phyloP scores from a whole-genome alignment of 2,113 vertebrate species.

The Miniopterus natalensis region DNA sequence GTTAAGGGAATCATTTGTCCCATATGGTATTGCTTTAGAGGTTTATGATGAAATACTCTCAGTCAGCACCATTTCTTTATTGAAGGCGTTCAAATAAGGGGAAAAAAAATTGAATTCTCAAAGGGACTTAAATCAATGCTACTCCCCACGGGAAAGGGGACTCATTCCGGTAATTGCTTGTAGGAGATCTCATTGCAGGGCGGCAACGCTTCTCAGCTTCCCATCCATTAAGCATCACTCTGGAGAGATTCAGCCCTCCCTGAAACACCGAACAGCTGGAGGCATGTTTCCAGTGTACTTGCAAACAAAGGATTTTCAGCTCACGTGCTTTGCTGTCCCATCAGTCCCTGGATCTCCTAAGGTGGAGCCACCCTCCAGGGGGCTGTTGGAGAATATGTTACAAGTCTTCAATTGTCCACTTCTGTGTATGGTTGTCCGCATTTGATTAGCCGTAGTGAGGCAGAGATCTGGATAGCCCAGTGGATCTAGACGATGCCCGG shows the following conservation, averaged over 20 bases:
- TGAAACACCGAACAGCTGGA: slow-evolving; percentile 41
- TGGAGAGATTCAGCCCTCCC: not conserved
- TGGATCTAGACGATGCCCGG: not conserved
- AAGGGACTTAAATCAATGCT: slow-evolving; percentile 38
- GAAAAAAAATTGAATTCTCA: not conserved
- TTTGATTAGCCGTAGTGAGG: not conserved
- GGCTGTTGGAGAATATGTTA: not conserved
- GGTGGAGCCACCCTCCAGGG: not conserved
- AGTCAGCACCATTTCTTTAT: slow-evolving; percentile 1
- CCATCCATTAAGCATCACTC: slow-evolving; percentile 8
- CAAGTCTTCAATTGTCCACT: not conserved
- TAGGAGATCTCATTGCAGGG: slow-evolving; percentile 17
- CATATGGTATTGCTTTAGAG: not conserved
- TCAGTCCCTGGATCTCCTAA: not conserved
- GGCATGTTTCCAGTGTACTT: not conserved
- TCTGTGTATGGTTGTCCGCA: not conserved
- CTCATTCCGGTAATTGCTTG: slow-evolving; percentile 46
- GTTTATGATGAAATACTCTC: not conserved
- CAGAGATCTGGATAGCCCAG: not conserved
- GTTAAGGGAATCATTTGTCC: not conserved
- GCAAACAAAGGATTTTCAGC: slow-evolving; percentile 6
- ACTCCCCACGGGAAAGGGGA: not conserved
- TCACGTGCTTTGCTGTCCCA: not conserved
- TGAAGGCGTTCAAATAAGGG: slow-evolving; percentile 52
- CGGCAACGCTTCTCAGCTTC: not conserved